Conservation (phyloP, 2,797 vertebrate genomes). For the Prunella strophiata region DNA sequence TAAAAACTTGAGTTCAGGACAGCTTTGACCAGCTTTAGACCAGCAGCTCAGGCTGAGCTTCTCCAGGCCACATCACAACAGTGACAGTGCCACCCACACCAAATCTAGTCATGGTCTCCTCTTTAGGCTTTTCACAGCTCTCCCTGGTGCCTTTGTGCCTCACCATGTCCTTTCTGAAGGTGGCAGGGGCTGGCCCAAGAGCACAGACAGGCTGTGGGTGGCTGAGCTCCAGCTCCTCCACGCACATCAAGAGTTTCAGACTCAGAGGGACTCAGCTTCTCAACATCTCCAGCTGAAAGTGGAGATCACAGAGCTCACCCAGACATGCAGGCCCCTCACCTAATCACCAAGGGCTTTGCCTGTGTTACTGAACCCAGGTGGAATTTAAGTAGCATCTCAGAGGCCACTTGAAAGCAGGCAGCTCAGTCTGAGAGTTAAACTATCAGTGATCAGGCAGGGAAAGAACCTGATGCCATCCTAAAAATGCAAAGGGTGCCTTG, state of each 20-base stretch:
- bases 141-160: not conserved
- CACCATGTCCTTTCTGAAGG: not conserved
- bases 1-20: not conserved
- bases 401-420: constrained; percentile 15
- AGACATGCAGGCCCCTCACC: not conserved
- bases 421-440: not conserved
- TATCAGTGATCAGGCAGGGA: not conserved
- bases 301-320: not conserved
- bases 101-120: not conserved
- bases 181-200: not conserved
- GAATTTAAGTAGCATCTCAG: constrained; percentile 37
- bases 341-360: not conserved
- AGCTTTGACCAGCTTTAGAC: not conserved
- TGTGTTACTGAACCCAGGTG: not conserved
- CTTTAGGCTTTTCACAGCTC: not conserved
- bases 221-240: not conserved
- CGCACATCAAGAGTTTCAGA: not conserved
- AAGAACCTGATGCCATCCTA: not conserved
- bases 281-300: not conserved
- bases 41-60: not conserved
- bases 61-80: not conserved
- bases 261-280: not conserved
- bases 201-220: not conserved
- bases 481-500: not conserved
- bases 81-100: not conserved